Evolutionary conservation across 2,888 invertebrate genomes (phyloP).

Genomic region (Spilarctia lutea): DNA sequence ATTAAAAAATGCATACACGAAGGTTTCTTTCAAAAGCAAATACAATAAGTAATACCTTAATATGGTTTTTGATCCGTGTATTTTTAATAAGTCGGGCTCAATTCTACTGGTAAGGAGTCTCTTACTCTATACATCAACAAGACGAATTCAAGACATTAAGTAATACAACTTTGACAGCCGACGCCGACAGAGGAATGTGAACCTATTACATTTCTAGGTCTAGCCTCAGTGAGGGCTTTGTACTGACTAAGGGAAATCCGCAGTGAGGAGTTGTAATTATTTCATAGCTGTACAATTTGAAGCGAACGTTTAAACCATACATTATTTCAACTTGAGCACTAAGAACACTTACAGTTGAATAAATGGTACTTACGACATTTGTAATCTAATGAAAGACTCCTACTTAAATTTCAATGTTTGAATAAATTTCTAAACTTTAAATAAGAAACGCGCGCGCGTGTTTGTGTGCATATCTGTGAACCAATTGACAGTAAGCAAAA

Average conservation of each 20-base stretch:
- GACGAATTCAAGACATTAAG: neutral
- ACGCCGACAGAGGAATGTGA: neutral
- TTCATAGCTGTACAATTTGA: neutral
- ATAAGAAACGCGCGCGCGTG: no score
- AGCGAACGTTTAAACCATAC: neutral
- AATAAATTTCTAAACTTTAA: no score
- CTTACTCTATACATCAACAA: neutral
- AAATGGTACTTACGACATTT: neutral
- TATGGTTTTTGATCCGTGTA: neutral
- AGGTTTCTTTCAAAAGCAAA: neutral
- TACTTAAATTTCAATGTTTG: neutral
- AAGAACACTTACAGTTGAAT: neutral
- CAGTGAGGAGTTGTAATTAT: constrained; percentile 3
- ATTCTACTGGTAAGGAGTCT: neutral
- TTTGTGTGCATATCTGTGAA: no score
- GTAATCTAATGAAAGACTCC: neutral
- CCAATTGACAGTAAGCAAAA: no score
- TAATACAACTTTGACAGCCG: neutral
- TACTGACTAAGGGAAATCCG: constrained; percentile 2
- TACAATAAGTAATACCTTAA: neutral
- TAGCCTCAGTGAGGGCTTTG: neutral
- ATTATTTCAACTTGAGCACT: neutral
- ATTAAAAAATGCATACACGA: neutral
- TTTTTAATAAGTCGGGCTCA: neutral
- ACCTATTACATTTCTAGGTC: neutral